Conservation (phyloP, 2,113 vertebrate genomes). For the Nicator chloris region DNA sequence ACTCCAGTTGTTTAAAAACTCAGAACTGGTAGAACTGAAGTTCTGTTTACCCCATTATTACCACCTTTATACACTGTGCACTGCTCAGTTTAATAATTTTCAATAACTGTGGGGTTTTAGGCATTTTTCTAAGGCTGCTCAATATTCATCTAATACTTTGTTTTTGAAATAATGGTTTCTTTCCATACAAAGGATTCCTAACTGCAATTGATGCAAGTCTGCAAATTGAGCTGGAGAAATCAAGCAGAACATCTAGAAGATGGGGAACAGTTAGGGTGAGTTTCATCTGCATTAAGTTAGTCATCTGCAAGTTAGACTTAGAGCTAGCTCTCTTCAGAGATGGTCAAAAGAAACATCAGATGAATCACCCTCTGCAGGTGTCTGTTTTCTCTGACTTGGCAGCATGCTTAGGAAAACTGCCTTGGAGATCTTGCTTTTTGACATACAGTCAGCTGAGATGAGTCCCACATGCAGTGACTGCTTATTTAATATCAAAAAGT, state of each 20-base stretch:
- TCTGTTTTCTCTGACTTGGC: neutral
- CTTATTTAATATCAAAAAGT: neutral
- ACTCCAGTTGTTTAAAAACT: neutral
- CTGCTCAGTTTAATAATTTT: neutral
- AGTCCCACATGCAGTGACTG: neutral
- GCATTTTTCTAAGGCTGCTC: neutral
- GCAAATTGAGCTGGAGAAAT: neutral
- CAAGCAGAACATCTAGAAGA: neutral
- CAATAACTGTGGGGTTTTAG: neutral
- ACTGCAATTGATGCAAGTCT: neutral
- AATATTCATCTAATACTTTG: neutral
- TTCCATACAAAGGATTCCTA: neutral
- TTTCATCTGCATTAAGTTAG: neutral
- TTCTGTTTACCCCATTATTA: neutral
- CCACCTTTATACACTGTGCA: neutral
- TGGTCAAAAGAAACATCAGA: neutral
- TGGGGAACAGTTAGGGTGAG: neutral
- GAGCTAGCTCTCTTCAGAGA: neutral
- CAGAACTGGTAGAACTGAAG: neutral
- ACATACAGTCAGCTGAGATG: neutral
- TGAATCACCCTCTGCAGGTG: neutral
- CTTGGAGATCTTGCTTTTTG: neutral
- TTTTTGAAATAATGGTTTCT: neutral
- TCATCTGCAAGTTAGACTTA: neutral
- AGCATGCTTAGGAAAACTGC: neutral